A percentile compares a stretch with the other conserved stretches of the same genome.
phyloP scores from a whole-genome alignment of 2,888 invertebrate genomes.

The Lagria hirta region DNA sequence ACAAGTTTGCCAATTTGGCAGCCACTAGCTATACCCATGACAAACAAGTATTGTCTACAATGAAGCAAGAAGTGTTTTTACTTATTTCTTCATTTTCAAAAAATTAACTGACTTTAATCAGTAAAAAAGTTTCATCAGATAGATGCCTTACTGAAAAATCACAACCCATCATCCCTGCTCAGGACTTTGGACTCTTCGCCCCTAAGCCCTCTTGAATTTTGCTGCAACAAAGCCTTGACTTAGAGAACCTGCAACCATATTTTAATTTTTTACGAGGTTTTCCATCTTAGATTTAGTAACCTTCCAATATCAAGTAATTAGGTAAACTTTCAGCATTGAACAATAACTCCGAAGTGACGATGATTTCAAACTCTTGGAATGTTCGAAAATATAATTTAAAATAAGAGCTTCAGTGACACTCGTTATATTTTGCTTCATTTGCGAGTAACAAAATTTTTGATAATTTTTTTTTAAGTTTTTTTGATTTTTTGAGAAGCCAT shows the following conservation, averaged over 20 bases:
- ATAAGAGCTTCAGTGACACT: background rate
- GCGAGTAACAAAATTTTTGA: conserved; percentile 24
- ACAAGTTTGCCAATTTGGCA: conserved; percentile 1
- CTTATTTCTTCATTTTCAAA: too few species aligned
- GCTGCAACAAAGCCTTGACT: background rate
- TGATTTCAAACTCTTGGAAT: conserved; percentile 5
- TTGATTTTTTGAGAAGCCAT: too few species aligned
- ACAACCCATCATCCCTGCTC: background rate
- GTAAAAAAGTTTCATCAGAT: conserved; percentile 1
- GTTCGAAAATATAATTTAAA: conserved; percentile 1
- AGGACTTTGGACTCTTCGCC: conserved; percentile 1
- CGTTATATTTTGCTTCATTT: background rate
- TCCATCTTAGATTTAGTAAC: background rate
- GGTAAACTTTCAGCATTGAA: conserved; percentile 6
- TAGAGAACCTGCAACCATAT: conserved; percentile 1
- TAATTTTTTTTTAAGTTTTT: too few species aligned
- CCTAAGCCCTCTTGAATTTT: conserved; percentile 1
- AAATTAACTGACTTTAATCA: too few species aligned
- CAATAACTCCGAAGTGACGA: conserved; percentile 6
- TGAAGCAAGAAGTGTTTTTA: too few species aligned
- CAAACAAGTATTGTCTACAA: too few species aligned
- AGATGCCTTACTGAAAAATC: background rate
- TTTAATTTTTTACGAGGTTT: conserved; percentile 1
- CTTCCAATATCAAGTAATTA: conserved; percentile 4
- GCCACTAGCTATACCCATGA: conserved; percentile 2